Evolutionary conservation across 2,113 vertebrate species (phyloP), one percentile per base, ranked within the genome.

Genomic region (Asarcornis scutulata): DNA sequence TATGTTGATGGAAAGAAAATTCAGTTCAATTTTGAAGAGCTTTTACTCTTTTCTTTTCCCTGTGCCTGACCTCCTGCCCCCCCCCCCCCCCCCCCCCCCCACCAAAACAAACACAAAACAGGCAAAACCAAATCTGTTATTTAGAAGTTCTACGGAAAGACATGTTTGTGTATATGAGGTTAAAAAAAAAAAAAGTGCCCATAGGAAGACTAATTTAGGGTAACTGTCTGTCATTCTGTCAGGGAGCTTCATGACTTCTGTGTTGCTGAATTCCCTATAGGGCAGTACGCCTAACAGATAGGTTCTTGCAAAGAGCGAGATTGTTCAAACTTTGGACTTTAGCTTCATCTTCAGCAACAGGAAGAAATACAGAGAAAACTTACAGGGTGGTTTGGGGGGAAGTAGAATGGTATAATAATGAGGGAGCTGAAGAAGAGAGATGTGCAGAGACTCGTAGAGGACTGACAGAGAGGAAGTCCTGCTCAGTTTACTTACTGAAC

Each of bases 351-450:
- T 83, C 38, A 58, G 13, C n/a, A 86, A 27, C 7, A 91, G 21
- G 11, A 86, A 77, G n/a, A 91, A 90, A 38, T 46, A 75, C 11
- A 56, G 50, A n/a, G 26, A 36, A 40, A 53, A 32, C 4, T 52
- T 55, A 20, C 0, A 18, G 11, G 38, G 36, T 5, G 17, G 8
- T 1, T 6, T 2, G 6, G 87, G 66, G 66, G 31, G 12, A 87
- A 90, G 13, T 75, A 83, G 64, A 80, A 27, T 55, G 66, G 6
- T 52, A 16, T 15, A 8, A 4, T 73, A 38, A 25, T 58, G 53
- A 12, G 17, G 32, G 36, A 83, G 23, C 21, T 78, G 22, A 23
- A 58, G 9, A 58, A 66, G 38, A 83, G 48, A 32, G 46, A 40
- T 3, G 4, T 66, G 6, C 31, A 48, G 11, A 23, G 13, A 25